Percentiles rank a stretch among this genome's conserved stretches.
These are phyloP conservation scores for Chlorops oryzae DNA, from an alignment of 1,140 invertebrate species.

Conservation along the genomic window DNA sequence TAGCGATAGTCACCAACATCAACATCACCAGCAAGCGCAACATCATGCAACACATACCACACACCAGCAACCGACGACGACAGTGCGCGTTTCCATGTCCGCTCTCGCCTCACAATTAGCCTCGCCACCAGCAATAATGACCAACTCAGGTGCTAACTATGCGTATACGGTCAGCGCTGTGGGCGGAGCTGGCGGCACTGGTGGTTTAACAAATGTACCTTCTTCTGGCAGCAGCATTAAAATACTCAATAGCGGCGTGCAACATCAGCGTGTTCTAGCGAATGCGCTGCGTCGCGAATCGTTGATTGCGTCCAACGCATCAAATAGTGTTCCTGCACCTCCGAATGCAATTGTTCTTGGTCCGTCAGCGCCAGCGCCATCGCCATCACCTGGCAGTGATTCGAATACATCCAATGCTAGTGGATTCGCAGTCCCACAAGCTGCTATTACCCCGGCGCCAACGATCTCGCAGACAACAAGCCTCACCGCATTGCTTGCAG, in stretches of 20 bases:
- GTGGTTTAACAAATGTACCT: not conserved
- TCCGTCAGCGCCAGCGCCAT: conserved; percentile 40
- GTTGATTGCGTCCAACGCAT: conserved; percentile 20
- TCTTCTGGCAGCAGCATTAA: conserved; percentile 25
- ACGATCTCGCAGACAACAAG: too few species aligned
- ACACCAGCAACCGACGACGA: conserved; percentile 19
- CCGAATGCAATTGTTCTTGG: conserved; percentile 43
- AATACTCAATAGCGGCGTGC: conserved; percentile 34
- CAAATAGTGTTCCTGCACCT: conserved; percentile 15
- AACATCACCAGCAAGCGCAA: conserved; percentile 11
- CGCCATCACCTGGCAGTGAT: conserved; percentile 45
- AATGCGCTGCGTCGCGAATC: conserved; percentile 36
- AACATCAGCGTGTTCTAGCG: conserved; percentile 30
- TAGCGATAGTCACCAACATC: not conserved
- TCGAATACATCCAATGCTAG: conserved; percentile 46
- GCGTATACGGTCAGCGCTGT: conserved; percentile 25
- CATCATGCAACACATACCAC: conserved; percentile 12
- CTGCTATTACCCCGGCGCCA: too few species aligned
- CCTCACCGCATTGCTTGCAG: too few species aligned
- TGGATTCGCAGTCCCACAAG: conserved; percentile 40
- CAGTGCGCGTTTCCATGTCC: conserved; percentile 45
- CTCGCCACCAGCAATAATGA: conserved; percentile 46
- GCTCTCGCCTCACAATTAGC: conserved; percentile 45
- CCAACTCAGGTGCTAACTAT: conserved; percentile 36
- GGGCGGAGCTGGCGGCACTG: conserved; percentile 9